These are phyloP conservation scores for Ramphastos sulfuratus DNA, from an alignment of 2,113 vertebrate species.

Conservation along the genomic window DNA sequence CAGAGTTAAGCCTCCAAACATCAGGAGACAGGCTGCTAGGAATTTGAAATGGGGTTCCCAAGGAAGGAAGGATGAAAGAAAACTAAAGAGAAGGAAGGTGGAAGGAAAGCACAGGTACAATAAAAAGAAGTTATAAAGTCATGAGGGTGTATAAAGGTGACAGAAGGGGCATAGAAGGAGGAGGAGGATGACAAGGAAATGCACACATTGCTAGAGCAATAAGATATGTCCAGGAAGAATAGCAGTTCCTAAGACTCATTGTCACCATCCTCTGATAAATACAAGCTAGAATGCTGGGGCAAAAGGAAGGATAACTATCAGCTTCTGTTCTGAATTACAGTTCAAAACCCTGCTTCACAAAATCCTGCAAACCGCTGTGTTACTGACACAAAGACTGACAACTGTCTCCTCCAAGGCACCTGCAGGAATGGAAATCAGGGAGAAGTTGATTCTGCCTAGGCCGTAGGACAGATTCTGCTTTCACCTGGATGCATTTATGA, in stretches of 20 bases:
- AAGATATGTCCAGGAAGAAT: neutral
- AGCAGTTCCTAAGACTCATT: neutral
- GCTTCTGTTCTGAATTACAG: neutral
- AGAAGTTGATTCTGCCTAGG: neutral
- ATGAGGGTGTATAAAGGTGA: neutral
- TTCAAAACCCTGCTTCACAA: neutral
- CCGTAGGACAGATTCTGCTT: neutral
- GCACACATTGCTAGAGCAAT: neutral
- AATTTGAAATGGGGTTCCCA: neutral
- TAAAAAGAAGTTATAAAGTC: neutral
- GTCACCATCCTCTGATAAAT: neutral
- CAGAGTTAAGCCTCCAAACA: neutral
- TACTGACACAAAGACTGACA: neutral
- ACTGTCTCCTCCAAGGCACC: neutral
- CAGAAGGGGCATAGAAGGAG: neutral
- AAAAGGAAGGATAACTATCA: neutral
- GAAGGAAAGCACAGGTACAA: neutral
- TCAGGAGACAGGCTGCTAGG: neutral
- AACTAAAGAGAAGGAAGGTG: neutral
- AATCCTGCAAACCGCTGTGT: neutral
- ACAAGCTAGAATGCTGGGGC: neutral
- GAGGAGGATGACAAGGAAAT: neutral
- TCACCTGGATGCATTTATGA: neutral
- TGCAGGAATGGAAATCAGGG: neutral
- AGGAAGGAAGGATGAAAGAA: neutral